Conservation (phyloP, 2,113 vertebrate genomes). For the Calyptomena viridis region DNA sequence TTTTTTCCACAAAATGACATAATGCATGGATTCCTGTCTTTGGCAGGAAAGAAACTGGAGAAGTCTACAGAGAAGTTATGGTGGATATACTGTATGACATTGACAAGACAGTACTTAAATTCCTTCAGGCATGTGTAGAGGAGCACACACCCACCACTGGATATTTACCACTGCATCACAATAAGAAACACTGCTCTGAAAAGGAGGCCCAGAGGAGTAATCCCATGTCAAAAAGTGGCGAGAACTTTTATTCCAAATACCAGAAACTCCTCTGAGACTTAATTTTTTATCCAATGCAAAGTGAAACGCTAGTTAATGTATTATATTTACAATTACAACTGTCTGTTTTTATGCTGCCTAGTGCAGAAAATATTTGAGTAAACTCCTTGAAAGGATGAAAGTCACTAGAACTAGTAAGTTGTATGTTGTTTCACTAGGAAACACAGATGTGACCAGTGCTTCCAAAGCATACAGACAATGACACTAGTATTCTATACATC, state of each 20-base stretch:
- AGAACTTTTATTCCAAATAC: conserved; percentile 35
- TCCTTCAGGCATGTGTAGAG: neutral
- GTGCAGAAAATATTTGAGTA: neutral
- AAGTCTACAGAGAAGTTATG: neutral
- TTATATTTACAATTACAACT: neutral
- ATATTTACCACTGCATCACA: neutral
- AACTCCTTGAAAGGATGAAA: conserved; percentile 1
- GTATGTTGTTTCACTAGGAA: neutral
- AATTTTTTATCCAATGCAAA: neutral
- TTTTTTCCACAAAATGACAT: neutral
- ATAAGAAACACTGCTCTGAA: neutral
- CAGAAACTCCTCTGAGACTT: conserved; percentile 23
- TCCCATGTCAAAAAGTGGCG: conserved; percentile 1
- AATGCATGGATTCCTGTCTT: neutral
- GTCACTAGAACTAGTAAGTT: neutral
- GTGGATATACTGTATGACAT: neutral
- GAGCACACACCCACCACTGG: neutral
- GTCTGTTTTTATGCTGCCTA: neutral
- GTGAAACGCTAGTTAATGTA: neutral
- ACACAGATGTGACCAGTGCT: neutral
- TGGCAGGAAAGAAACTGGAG: neutral
- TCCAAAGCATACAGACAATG: neutral
- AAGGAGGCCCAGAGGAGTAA: conserved; percentile 26
- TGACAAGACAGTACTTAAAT: neutral
- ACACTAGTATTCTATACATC: neutral